These are phyloP conservation scores for Drosophila neocordata DNA, from an alignment of 1,140 invertebrate genomes.

Conservation along the genomic window DNA sequence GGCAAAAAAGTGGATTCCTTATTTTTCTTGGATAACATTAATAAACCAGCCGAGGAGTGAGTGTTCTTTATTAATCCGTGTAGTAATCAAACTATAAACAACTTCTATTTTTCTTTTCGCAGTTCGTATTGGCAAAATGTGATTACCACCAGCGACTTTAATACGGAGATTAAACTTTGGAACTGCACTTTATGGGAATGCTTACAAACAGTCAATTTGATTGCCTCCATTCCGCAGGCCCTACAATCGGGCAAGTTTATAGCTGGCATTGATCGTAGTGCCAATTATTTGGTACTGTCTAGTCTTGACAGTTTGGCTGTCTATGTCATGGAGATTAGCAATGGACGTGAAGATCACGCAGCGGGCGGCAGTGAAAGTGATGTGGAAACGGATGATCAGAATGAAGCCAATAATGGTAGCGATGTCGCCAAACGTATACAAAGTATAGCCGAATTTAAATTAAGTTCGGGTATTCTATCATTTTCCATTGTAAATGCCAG, in stretches of 20 bases:
- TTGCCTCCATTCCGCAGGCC: slow-evolving; percentile 51
- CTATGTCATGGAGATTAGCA: slow-evolving; percentile 90
- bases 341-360: not conserved
- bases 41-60: slow-evolving; percentile 92
- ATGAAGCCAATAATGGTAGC: slow-evolving; percentile 16
- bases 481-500: slow-evolving; percentile 93
- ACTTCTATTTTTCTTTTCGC: not conserved
- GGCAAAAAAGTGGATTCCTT: slow-evolving; percentile 92
- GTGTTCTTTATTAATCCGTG: slow-evolving; percentile 58
- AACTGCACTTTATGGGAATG: slow-evolving; percentile 96
- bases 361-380: slow-evolving; percentile 48
- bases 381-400: slow-evolving; percentile 23
- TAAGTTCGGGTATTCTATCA: slow-evolving; percentile 92
- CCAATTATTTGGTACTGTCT: slow-evolving; percentile 92
- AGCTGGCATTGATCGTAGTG: slow-evolving; percentile 91
- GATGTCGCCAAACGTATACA: slow-evolving; percentile 68
- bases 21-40: slow-evolving; percentile 96
- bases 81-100: not conserved
- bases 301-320: slow-evolving; percentile 91
- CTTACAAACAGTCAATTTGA: slow-evolving; percentile 92
- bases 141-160: slow-evolving; percentile 94
- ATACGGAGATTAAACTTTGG: slow-evolving; percentile 96
- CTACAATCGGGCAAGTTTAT: slow-evolving; percentile 85
- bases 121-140: slow-evolving; percentile 92
- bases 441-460: slow-evolving; percentile 91